phyloP scores from a whole-genome alignment of 2,113 vertebrate genomes.

The Jaculus jaculus region DNA sequence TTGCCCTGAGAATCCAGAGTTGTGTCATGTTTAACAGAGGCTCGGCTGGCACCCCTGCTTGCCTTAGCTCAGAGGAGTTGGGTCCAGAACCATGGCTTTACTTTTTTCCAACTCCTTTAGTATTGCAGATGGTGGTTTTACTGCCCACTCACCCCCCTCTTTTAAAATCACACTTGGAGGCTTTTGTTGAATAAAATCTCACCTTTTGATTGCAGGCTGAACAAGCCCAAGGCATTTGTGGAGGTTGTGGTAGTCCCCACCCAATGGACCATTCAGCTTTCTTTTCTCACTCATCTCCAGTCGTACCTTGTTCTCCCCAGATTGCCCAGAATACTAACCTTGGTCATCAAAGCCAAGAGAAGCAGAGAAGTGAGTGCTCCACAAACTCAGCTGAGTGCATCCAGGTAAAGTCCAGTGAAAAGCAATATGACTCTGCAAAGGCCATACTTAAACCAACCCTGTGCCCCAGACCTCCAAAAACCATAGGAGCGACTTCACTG shows the following conservation, averaged over 20 bases:
- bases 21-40: background rate
- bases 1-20: background rate
- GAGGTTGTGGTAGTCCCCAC: background rate
- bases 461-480: background rate
- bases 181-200: background rate
- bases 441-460: background rate
- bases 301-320: background rate
- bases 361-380: background rate
- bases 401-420: background rate
- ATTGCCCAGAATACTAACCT: background rate
- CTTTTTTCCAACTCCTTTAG: background rate
- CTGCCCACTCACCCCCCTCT: accelerated
- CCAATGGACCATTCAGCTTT: background rate
- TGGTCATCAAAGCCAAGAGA: background rate
- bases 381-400: background rate
- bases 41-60: accelerated
- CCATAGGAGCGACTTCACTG: background rate
- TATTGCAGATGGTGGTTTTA: background rate
- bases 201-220: background rate
- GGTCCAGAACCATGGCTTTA: accelerated
- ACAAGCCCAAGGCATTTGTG: background rate
- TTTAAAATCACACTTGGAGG: background rate
- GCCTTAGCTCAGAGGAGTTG: background rate
- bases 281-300: background rate
- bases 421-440: background rate